Evolutionary conservation across 1,140 invertebrate genomes (phyloP).

Genomic region (Zaprionus kolodkinae): DNA sequence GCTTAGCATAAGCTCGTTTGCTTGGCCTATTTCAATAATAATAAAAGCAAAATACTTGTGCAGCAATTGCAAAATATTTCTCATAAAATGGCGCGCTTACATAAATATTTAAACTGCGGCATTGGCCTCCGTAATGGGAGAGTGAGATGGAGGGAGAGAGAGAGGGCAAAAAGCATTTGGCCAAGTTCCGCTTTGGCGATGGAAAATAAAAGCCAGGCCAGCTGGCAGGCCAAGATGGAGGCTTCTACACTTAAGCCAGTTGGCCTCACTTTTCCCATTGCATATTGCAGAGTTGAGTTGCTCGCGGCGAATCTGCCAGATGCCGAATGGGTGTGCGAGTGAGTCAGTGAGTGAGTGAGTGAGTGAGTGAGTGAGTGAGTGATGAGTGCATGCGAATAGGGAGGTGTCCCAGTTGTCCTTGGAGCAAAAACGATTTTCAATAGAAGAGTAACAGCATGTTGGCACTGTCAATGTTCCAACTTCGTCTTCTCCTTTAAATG

Average conservation of each 20-base stretch:
- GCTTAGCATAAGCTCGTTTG: constrained; percentile 55
- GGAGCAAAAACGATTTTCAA: constrained; percentile 70
- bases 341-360: constrained; percentile 27
- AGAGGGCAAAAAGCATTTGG: constrained; percentile 45
- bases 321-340: constrained; percentile 35
- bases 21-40: constrained; percentile 61
- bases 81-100: constrained; percentile 61
- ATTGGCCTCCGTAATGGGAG: constrained; percentile 34
- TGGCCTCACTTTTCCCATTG: not conserved
- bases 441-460: constrained; percentile 52
- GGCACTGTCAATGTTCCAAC: constrained; percentile 10
- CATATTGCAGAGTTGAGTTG: constrained; percentile 35
- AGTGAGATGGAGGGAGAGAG: not conserved
- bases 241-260: constrained; percentile 12
- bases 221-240: constrained; percentile 38
- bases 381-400: constrained; percentile 30
- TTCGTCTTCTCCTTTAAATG: constrained; percentile 23
- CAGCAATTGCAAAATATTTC: constrained; percentile 67
- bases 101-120: constrained; percentile 76
- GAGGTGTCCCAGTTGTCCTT: constrained; percentile 58
- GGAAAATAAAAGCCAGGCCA: constrained; percentile 65
- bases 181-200: constrained; percentile 35
- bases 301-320: constrained; percentile 18
- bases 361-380: constrained; percentile 44
- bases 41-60: constrained; percentile 26